Conservation (phyloP, 2,113 vertebrate genomes). For the Microtus ochrogaster region DNA sequence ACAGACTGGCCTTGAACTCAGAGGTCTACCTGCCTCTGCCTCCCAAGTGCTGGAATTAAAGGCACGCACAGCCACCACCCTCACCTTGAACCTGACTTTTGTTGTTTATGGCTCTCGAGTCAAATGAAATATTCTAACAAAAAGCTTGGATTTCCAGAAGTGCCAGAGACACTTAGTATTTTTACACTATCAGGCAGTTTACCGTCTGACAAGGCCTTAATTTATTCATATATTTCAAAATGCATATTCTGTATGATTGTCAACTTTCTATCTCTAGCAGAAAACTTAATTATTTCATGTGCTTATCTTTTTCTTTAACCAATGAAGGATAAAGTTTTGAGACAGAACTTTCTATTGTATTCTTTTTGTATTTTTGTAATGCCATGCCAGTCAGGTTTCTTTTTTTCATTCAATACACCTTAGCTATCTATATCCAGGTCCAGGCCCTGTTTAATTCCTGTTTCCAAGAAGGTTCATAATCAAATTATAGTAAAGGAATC, state of each 20-base stretch:
- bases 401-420: background rate
- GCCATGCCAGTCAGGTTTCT: background rate
- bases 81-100: background rate
- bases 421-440: background rate
- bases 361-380: slow-evolving; percentile 17
- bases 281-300: background rate
- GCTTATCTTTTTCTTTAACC: background rate
- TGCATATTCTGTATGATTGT: background rate
- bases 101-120: background rate
- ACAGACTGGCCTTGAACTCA: background rate
- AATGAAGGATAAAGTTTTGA: slow-evolving; percentile 15
- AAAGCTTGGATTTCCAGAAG: slow-evolving; percentile 4
- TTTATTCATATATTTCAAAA: background rate
- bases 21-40: background rate
- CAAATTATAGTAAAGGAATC: background rate
- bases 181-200: background rate
- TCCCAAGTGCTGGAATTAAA: background rate
- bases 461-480: background rate
- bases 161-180: background rate
- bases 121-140: background rate
- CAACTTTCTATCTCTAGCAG: slow-evolving; percentile 22
- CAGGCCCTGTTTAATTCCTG: background rate
- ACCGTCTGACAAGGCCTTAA: background rate
- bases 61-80: rapidly evolving
- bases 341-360: background rate